phyloP scores from a whole-genome alignment of 2,797 vertebrate genomes.

The Sebastes dallii region DNA sequence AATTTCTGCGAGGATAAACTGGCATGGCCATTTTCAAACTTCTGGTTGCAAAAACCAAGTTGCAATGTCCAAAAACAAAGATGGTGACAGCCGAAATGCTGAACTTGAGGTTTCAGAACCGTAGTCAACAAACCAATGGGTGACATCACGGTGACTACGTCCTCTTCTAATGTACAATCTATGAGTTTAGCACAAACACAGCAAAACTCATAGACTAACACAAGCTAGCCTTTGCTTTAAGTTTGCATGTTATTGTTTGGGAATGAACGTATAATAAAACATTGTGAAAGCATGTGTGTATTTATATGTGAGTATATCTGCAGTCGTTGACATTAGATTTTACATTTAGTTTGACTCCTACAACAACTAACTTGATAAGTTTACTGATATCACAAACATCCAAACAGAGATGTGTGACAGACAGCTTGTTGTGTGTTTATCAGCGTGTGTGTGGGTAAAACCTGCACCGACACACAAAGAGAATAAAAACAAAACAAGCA shows the following conservation, averaged over 20 bases:
- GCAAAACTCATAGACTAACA: too few relatives aligned
- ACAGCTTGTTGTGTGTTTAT: background rate
- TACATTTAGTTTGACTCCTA: background rate
- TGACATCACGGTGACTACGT: too few relatives aligned
- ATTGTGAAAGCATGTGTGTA: background rate
- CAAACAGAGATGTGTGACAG: background rate
- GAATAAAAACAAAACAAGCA: background rate
- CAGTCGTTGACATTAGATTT: background rate
- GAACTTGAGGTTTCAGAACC: too few relatives aligned
- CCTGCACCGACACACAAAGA: background rate
- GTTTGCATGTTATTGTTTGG: background rate
- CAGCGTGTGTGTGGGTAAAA: constrained; percentile 1
- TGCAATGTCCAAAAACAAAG: too few relatives aligned
- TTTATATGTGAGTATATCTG: background rate
- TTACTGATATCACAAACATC: background rate
- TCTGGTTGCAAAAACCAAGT: background rate
- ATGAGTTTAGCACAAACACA: background rate
- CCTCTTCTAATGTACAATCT: too few relatives aligned
- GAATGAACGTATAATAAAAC: background rate
- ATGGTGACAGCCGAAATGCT: too few relatives aligned
- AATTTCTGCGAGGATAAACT: too few relatives aligned
- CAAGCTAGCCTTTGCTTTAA: background rate
- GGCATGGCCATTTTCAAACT: too few relatives aligned
- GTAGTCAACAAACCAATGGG: too few relatives aligned
- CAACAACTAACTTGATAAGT: background rate